These are phyloP conservation scores for Pangasius macronema DNA, from an alignment of 2,797 vertebrate species.

Conservation along the genomic window DNA sequence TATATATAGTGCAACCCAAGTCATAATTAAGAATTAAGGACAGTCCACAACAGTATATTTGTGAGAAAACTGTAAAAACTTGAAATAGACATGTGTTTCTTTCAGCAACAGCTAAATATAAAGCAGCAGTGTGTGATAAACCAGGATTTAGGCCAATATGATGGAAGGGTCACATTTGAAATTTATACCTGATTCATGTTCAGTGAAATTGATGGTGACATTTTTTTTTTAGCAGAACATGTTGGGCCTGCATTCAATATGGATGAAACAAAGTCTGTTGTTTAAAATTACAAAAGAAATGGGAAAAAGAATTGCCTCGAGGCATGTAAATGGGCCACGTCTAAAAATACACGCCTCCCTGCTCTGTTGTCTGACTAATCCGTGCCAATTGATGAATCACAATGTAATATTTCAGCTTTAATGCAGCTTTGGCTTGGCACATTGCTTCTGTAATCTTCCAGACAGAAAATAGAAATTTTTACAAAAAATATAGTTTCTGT, in stretches of 20 bases:
- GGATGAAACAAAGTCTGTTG: constrained; percentile 20
- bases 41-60: background rate
- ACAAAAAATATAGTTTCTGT: background rate
- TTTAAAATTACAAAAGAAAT: constrained; percentile 26
- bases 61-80: background rate
- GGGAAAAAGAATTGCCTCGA: constrained; percentile 16
- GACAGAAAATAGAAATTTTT: constrained; percentile 32
- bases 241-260: background rate
- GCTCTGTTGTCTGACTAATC: constrained; percentile 51
- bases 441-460: constrained; percentile 54
- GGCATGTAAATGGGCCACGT: constrained; percentile 45
- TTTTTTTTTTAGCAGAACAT: background rate
- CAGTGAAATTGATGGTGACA: constrained; percentile 21
- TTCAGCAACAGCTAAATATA: constrained; percentile 13
- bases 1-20: background rate
- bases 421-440: constrained; percentile 48
- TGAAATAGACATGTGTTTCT: constrained; percentile 4
- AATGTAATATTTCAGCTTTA: constrained; percentile 53
- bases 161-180: constrained; percentile 19
- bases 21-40: constrained; percentile 8
- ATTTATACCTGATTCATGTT: constrained; percentile 31
- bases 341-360: constrained; percentile 50
- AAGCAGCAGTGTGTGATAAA: background rate
- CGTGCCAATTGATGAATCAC: constrained; percentile 44
- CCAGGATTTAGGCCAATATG: constrained; percentile 12